Base-by-base conservation (phyloP, 2,113 vertebrate genomes). In the Elephantulus edwardii region DNA sequence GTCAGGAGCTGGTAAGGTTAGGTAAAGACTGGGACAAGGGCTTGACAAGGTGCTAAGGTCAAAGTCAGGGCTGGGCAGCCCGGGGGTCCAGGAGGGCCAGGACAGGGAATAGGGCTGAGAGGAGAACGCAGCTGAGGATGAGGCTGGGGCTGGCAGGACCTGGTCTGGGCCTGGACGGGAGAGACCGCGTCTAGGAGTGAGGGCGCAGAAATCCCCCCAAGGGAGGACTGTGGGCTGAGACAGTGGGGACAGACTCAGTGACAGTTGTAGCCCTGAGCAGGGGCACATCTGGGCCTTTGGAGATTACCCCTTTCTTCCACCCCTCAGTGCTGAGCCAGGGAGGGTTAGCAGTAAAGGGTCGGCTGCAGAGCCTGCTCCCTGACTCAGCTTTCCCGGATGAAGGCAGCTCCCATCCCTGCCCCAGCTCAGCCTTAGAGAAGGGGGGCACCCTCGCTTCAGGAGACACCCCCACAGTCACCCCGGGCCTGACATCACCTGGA, bases 361-460 rank as follows among this genome's bases (percentile, higher is more conserved):
- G 3, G 64, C 66, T 17, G 62, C 70, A 54, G 79, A 52, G 87
- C 54, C 88, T 68, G 76, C 60, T 95, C 52, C 85, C 48, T 92
- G 90, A 92, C 84, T 94, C 90, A 91, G 91, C 89, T 84, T 87
- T 75, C 91, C 94, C 17, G 9, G 89, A 20, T 12, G 12, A 22
- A 71, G 77, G 42, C 83, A 66, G 83, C 66, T 64, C 86, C 72
- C 80, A 50, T 26, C 46, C 72, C 79, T 14, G 19, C 64, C 26
- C 50, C 64, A 40, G 54, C 54, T 12, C 46, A 0, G 10, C 20
- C 86, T 76, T n/a, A 50, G 48, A 14, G 14, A n/a, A n/a, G n/a
- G n/a, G n/a, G n/a, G n/a, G n/a, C n/a, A n/a, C n/a, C n/a, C n/a
- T n/a, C n/a, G n/a, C n/a, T n/a, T n/a, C n/a, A n/a, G n/a, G n/a